Percentiles rank a stretch among this genome's conserved stretches.
These are phyloP conservation scores for Myrmophylax atrothorax DNA, from an alignment of 2,113 vertebrate species.

Conservation along the genomic window DNA sequence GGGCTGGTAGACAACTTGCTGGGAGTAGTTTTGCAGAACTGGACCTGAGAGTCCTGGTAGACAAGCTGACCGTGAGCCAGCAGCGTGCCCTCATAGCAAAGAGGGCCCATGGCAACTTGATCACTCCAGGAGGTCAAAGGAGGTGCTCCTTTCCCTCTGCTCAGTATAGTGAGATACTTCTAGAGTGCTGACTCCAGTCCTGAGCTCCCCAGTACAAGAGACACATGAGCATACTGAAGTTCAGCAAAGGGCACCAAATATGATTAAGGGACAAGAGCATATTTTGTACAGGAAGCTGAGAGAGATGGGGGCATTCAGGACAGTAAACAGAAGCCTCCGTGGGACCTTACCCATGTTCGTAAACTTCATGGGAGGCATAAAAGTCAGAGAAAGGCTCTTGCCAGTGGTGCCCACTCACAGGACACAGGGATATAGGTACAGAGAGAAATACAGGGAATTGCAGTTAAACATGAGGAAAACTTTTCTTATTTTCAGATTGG, in stretches of 20 bases:
- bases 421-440: not conserved
- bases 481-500: not conserved
- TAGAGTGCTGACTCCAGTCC: not conserved
- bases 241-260: not conserved
- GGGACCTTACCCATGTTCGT: not conserved
- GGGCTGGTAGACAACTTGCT: not conserved
- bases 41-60: not conserved
- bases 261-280: not conserved
- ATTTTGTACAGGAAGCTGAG: not conserved
- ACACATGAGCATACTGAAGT: not conserved
- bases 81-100: not conserved
- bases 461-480: not conserved
- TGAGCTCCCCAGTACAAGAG: not conserved
- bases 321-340: not conserved
- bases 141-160: not conserved
- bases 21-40: not conserved
- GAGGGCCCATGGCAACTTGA: not conserved
- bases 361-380: not conserved
- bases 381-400: not conserved
- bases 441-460: not conserved
- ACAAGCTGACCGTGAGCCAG: not conserved
- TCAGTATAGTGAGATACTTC: not conserved
- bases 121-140: not conserved
- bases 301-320: not conserved
- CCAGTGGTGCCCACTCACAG: not conserved